A percentile compares a stretch with the other conserved stretches of the same genome.
These are phyloP conservation scores for Eristalis intricaria DNA, from an alignment of 2,888 invertebrate genomes.

Conservation along the genomic window DNA sequence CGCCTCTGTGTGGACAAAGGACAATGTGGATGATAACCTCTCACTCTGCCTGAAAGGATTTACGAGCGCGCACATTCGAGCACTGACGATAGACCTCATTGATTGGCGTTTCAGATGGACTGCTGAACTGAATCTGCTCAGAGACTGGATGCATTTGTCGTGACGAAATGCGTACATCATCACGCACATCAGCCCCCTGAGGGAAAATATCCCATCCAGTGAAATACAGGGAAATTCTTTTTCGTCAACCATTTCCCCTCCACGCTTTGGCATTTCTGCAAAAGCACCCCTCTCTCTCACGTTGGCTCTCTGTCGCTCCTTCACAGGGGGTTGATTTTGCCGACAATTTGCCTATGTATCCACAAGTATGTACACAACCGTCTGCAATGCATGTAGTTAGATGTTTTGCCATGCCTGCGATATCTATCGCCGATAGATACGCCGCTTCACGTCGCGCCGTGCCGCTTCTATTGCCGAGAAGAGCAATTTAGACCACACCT, in stretches of 20 bases:
- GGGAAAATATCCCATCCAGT: slow-evolving; percentile 40
- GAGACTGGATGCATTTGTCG: background rate
- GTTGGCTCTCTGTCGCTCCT: background rate
- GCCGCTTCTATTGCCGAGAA: slow-evolving; percentile 34
- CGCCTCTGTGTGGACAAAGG: slow-evolving; percentile 62
- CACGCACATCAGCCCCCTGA: background rate
- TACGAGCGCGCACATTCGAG: slow-evolving; percentile 26
- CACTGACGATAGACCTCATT: slow-evolving; percentile 20
- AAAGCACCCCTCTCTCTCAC: slow-evolving; percentile 42
- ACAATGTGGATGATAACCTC: slow-evolving; percentile 60
- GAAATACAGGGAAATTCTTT: slow-evolving; percentile 56
- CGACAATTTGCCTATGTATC: slow-evolving; percentile 34
- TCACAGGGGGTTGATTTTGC: background rate
- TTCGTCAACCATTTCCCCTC: slow-evolving; percentile 1
- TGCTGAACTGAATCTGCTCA: background rate
- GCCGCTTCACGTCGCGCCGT: slow-evolving; percentile 1
- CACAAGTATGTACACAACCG: slow-evolving; percentile 11
- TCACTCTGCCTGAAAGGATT: slow-evolving; percentile 52
- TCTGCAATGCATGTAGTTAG: slow-evolving; percentile 65
- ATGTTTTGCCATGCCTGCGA: slow-evolving; percentile 28
- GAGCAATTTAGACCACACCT: slow-evolving; percentile 72
- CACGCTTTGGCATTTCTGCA: slow-evolving; percentile 33
- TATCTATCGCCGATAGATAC: slow-evolving; percentile 62
- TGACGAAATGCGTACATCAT: slow-evolving; percentile 7
- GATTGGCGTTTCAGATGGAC: slow-evolving; percentile 12